phyloP scores from a whole-genome alignment of 2,888 invertebrate species.

The Noctua pronuba region DNA sequence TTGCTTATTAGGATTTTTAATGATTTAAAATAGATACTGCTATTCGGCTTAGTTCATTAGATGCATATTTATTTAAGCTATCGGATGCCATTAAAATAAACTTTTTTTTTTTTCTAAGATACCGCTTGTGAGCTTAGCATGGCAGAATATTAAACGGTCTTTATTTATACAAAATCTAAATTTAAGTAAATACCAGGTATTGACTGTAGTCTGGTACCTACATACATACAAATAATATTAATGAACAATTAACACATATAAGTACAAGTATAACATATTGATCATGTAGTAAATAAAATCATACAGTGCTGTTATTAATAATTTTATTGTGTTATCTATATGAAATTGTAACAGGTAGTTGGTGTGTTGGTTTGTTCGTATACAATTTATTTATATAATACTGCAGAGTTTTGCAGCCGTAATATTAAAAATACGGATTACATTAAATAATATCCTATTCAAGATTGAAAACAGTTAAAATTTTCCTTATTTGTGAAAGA shows the following conservation, averaged over 20 bases:
- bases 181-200: conserved; percentile 30
- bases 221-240: conserved; percentile 35
- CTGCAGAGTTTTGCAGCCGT: background rate
- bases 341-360: conserved; percentile 23
- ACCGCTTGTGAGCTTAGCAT: too few relatives aligned
- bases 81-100: too few relatives aligned
- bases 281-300: conserved; percentile 50
- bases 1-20: too few relatives aligned
- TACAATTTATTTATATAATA: background rate
- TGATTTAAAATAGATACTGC: too few relatives aligned
- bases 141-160: too few relatives aligned
- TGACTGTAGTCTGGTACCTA: conserved; percentile 9
- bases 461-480: background rate
- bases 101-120: too few relatives aligned
- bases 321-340: conserved; percentile 27
- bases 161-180: conserved; percentile 1
- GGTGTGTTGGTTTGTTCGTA: conserved; percentile 25
- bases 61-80: too few relatives aligned
- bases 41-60: too few relatives aligned
- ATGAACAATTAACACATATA: conserved; percentile 39
- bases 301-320: conserved; percentile 44
- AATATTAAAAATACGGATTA: background rate
- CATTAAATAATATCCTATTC: background rate
- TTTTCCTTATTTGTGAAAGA: conserved; percentile 32
- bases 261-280: conserved; percentile 27